Base-by-base conservation (phyloP, 2,797 vertebrate genomes). In the Chrysocyon brachyurus region DNA sequence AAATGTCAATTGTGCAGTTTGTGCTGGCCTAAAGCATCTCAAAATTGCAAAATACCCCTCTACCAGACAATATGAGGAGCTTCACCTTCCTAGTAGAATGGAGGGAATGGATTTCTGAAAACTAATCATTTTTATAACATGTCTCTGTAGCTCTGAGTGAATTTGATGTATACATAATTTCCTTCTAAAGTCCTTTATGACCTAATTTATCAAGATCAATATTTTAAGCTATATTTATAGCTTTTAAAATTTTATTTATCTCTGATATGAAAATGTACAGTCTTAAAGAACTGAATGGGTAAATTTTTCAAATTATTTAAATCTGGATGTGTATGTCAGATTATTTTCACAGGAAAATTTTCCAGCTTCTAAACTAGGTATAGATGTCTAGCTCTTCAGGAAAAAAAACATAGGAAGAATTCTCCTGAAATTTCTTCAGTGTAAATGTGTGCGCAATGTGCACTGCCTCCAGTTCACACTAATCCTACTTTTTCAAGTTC, bases 1-100 rank as follows among this genome's bases (percentile, higher is more conserved):
- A 98, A 97, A 96, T 92, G 79, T 90, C 83, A 95, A 12, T 31
- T 95, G 46, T 94, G 46, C 9, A 97, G 64, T 81, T 94, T 91
- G 64, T 93, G 54, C 26, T 36, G 91, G 4, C 28, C 17, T 90
- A 75, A 93, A 49, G 57, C n/a, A 95, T 63, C 61, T 96, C 40
- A 97, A 95, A 96, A 61, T 19, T 85, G 12, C 87, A 97, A 95
- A 83, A 87, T 90, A 87, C 66, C 75, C 4, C 3, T 59, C 46
- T 36, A 68, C 2, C 56, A 98, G 95, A 90, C 22, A 97, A 2
- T 11, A 31, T 93, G 24, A 59, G 21, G 61, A 31, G 22, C 0
- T 81, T 96, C 33, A 79, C 2, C 63, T 95, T 94, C 73, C 26
- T 79, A 72, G 2, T 1, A 90, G 31, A 94, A 81, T 4, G 1